Evolutionary conservation across 2,888 invertebrate genomes (phyloP).

Genomic region (Yponomeuta sedellus): DNA sequence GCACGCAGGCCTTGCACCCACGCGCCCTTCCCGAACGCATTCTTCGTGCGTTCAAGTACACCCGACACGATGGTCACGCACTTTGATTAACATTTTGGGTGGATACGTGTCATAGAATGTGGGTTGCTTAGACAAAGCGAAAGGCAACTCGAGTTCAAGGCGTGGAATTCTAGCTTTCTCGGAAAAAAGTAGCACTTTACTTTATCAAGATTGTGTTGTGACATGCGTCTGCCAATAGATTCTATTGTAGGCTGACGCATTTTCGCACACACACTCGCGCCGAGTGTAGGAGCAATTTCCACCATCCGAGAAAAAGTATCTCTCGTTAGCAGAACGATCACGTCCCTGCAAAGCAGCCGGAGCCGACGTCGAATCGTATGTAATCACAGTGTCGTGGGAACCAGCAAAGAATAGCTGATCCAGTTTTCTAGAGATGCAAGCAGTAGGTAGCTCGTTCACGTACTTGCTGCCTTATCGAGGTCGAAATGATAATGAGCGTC

Average conservation of each 20-base stretch:
- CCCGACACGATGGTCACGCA: constrained; percentile 38
- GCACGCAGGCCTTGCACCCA: constrained; percentile 42
- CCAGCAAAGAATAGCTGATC: constrained; percentile 61
- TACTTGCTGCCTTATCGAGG: constrained; percentile 57
- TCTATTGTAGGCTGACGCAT: not conserved
- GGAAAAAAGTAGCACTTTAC: not conserved
- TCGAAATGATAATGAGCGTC: constrained; percentile 61
- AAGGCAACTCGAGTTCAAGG: constrained; percentile 4
- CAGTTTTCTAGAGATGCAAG: constrained; percentile 51
- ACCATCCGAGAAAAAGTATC: constrained; percentile 47
- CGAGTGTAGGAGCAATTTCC: constrained; percentile 31
- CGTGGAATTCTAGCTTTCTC: not conserved
- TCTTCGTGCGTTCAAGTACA: constrained; percentile 51
- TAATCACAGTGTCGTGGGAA: constrained; percentile 66
- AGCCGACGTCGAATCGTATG: constrained; percentile 48
- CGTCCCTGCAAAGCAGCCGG: constrained; percentile 37
- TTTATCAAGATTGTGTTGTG: not conserved
- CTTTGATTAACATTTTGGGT: constrained; percentile 40
- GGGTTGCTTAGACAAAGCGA: constrained; percentile 23
- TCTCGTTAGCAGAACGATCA: constrained; percentile 60
- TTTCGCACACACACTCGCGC: constrained; percentile 14
- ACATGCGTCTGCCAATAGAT: constrained; percentile 1
- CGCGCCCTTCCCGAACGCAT: constrained; percentile 50
- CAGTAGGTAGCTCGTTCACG: constrained; percentile 33
- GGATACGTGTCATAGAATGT: constrained; percentile 26